These are phyloP conservation scores for Macrobrachium nipponense DNA, from an alignment of 1,140 invertebrate species.

Conservation along the genomic window DNA sequence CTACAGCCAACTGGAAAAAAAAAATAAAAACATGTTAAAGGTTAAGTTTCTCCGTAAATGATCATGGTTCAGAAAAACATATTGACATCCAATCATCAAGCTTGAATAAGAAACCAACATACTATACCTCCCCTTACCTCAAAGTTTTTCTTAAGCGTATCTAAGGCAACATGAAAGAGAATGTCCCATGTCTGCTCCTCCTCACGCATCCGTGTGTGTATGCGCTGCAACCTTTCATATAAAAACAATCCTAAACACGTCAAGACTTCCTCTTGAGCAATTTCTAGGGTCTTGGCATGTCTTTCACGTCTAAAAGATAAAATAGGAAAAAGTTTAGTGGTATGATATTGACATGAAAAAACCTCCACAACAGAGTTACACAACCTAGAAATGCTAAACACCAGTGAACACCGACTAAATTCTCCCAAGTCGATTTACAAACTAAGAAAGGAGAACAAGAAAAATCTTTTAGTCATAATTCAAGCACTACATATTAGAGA, in stretches of 20 bases:
- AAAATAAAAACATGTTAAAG: background rate
- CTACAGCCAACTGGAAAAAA: constrained; percentile 79
- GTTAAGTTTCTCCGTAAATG: background rate
- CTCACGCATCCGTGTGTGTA: constrained; percentile 85
- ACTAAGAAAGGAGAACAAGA: no score
- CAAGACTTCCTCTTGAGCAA: constrained; percentile 94
- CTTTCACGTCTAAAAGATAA: constrained; percentile 79
- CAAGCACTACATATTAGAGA: no score
- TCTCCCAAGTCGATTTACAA: no score
- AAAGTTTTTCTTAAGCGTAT: constrained; percentile 88
- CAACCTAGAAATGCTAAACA: no score
- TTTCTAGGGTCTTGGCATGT: constrained; percentile 93
- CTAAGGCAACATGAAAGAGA: constrained; percentile 86
- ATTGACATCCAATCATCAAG: background rate
- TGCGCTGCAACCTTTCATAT: constrained; percentile 86
- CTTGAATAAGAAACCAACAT: background rate
- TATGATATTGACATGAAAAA: background rate
- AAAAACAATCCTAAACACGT: constrained; percentile 93
- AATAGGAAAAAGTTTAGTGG: constrained; percentile 68
- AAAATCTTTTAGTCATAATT: no score
- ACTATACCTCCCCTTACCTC: constrained; percentile 68
- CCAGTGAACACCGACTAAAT: no score
- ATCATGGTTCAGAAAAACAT: constrained; percentile 4
- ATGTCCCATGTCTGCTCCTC: constrained; percentile 93
- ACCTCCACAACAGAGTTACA: background rate